phyloP scores from a whole-genome alignment of 2,797 vertebrate genomes.

The Sphenodon punctatus region DNA sequence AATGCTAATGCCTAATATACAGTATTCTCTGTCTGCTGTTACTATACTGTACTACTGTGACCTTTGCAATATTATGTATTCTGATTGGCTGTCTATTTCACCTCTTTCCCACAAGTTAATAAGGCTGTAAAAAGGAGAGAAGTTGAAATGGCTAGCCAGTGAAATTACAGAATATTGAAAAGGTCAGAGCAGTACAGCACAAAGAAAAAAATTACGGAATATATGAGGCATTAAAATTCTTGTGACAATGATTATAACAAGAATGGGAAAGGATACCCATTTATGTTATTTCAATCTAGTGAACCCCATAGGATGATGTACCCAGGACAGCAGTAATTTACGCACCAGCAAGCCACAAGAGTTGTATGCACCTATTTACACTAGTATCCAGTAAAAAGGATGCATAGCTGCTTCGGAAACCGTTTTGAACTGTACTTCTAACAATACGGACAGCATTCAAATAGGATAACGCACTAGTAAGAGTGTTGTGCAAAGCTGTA shows the following conservation, averaged over 20 bases:
- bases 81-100: slow-evolving; percentile 79
- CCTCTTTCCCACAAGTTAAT: slow-evolving; percentile 79
- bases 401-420: neutral
- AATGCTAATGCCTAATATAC: slow-evolving; percentile 71
- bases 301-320: slow-evolving; percentile 50
- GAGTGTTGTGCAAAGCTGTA: neutral
- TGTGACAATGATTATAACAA: slow-evolving; percentile 81
- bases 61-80: slow-evolving; percentile 79
- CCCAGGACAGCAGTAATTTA: slow-evolving; percentile 60
- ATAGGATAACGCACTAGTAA: neutral
- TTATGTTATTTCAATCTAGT: slow-evolving; percentile 74
- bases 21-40: slow-evolving; percentile 60
- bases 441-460: neutral
- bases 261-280: slow-evolving; percentile 73
- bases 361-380: slow-evolving; percentile 44
- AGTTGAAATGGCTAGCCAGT: slow-evolving; percentile 78
- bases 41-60: slow-evolving; percentile 62
- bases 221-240: slow-evolving; percentile 84
- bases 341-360: neutral
- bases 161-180: slow-evolving; percentile 85
- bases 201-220: slow-evolving; percentile 79
- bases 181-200: slow-evolving; percentile 78
- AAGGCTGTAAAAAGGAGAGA: slow-evolving; percentile 81
- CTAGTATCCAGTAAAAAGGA: neutral
- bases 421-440: neutral